Percentiles rank a stretch among this genome's conserved stretches.
Evolutionary conservation across 2,113 vertebrate species (phyloP).

Genomic region (Odocoileus virginianus): DNA sequence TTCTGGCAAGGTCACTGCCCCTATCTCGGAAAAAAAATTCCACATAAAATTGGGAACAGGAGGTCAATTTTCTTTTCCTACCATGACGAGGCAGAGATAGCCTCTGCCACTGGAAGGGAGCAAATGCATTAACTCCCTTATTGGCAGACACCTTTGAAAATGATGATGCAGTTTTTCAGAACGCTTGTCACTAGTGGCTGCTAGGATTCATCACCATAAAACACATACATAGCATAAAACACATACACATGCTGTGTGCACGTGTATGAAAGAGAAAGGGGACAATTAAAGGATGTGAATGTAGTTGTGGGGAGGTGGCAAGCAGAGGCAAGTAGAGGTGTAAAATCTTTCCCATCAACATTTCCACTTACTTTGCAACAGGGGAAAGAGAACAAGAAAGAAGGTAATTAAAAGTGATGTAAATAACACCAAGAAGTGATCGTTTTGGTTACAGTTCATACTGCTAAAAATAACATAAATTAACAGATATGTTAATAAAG

Average conservation of each 20-base stretch:
- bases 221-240: background rate
- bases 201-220: background rate
- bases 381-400: background rate
- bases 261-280: background rate
- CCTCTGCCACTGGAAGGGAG: background rate
- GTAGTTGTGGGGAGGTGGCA: accelerated
- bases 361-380: background rate
- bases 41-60: constrained; percentile 61
- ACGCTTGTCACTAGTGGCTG: background rate
- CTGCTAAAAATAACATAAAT: background rate
- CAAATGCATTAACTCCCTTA: constrained; percentile 30
- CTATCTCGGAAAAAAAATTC: constrained; percentile 55
- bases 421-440: background rate
- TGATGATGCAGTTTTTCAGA: background rate
- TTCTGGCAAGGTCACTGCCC: constrained; percentile 70
- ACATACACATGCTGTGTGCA: background rate
- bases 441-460: background rate
- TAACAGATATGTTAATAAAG: background rate
- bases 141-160: background rate
- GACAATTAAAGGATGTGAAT: background rate
- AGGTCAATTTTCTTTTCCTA: constrained; percentile 49
- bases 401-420: background rate
- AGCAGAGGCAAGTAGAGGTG: background rate
- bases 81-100: background rate
- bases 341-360: background rate